Evolutionary conservation across 2,113 vertebrate genomes (phyloP).

Genomic region (Tupaia tana): DNA sequence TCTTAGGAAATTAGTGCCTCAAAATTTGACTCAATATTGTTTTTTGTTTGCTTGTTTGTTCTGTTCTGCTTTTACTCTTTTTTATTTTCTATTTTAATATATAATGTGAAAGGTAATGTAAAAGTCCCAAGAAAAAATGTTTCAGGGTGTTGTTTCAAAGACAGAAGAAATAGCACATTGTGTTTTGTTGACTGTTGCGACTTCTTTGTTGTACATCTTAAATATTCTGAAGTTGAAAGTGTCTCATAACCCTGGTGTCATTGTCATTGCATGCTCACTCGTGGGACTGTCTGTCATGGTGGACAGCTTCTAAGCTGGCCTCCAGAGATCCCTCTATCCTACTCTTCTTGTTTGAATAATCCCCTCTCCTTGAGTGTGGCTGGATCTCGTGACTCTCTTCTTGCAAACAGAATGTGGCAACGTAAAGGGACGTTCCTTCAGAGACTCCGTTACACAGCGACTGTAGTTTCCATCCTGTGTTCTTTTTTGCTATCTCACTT

Average conservation of each 20-base stretch:
- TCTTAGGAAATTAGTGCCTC: not conserved
- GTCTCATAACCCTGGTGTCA: no score
- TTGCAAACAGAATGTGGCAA: not conserved
- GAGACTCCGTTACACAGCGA: not conserved
- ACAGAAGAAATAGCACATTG: not conserved
- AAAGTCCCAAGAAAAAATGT: not conserved
- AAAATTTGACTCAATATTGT: not conserved
- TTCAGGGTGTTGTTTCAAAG: not conserved
- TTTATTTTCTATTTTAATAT: not conserved
- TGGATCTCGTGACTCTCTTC: not conserved
- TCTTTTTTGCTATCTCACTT: not conserved
- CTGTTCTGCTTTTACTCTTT: not conserved
- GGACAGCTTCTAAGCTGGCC: not conserved
- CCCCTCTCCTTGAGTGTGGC: no score
- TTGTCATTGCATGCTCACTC: not conserved
- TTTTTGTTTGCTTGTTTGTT: not conserved
- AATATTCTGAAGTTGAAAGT: not conserved
- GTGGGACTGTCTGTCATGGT: fast-evolving
- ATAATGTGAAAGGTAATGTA: not conserved
- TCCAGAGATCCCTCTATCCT: no score
- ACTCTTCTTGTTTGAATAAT: not conserved
- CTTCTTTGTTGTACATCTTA: not conserved
- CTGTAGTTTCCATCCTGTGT: not conserved
- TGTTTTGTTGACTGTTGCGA: not conserved
- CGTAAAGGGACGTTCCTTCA: not conserved